These are phyloP conservation scores for Pteria penguin DNA, from an alignment of 2,888 invertebrate species.

Conservation along the genomic window DNA sequence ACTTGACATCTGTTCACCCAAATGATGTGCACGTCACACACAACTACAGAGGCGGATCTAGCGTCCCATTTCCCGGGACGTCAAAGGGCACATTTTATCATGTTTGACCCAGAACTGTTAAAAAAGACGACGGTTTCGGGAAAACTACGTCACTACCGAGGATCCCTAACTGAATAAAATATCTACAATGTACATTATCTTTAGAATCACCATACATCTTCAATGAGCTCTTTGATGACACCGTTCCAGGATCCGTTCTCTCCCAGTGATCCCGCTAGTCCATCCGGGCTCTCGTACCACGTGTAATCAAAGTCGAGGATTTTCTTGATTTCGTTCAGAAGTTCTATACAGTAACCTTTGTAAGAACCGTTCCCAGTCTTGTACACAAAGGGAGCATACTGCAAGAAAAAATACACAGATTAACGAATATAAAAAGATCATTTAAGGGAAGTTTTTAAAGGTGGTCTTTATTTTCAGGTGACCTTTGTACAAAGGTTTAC, in stretches of 20 bases:
- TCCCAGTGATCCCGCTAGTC: conserved; percentile 93
- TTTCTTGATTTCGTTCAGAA: conserved; percentile 92
- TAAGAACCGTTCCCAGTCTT: conserved; percentile 56
- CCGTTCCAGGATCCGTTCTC: conserved; percentile 80
- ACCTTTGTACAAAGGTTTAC: too few relatives aligned
- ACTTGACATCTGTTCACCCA: too few relatives aligned
- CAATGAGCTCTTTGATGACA: conserved; percentile 73
- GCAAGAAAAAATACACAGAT: conserved; percentile 25
- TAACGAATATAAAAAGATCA: too few relatives aligned
- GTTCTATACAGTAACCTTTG: conserved; percentile 94
- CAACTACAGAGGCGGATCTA: too few relatives aligned
- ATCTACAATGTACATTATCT: too few relatives aligned
- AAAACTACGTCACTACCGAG: too few relatives aligned
- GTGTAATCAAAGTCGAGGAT: conserved; percentile 90
- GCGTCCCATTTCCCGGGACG: too few relatives aligned
- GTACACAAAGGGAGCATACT: conserved; percentile 82
- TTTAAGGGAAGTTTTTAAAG: neutral
- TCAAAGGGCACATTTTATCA: too few relatives aligned
- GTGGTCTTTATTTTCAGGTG: neutral
- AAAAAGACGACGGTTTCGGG: too few relatives aligned
- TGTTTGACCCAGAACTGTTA: too few relatives aligned
- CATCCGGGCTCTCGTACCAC: conserved; percentile 87
- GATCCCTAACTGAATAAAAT: too few relatives aligned
- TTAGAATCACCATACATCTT: conserved; percentile 72
- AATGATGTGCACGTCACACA: too few relatives aligned